Evolutionary conservation across 2,888 invertebrate genomes (phyloP), one percentile per base, ranked within the genome.

Genomic region (Hipparchia semele): DNA sequence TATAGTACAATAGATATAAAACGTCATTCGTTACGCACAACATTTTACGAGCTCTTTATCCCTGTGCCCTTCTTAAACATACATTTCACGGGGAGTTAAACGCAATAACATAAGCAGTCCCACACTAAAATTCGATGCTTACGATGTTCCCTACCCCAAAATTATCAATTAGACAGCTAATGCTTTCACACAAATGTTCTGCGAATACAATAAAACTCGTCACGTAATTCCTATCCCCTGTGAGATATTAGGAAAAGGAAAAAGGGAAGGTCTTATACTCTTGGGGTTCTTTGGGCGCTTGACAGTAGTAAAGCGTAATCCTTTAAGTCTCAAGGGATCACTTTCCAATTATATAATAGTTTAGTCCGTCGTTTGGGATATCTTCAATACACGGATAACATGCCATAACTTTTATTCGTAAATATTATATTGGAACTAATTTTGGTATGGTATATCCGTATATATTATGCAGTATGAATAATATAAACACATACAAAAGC

Each of bases 291-390:
- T 79, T 80, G 80, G 80, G 79, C 87, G 86, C 88, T 85, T 87
- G 90, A 87, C 89, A 88, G 87, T 83, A 84, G 87, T 89, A 87
- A 86, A 87, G 87, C 85, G 90, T 89, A 90, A 90, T 91, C 88
- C 89, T 87, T 84, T 87, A 86, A 87, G 87, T 85, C 85, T 84
- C 82, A 84, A 86, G 91, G 91, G 91, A 90, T 88, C 88, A 87
- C 81, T 86, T 83, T 79, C 80, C 81, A 82, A 83, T 84, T 82
- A 87, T 82, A 85, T 87, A 87, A 88, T 87, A 87, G 86, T 85
- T 83, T 85, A 84, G 80, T 81, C 81, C 77, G 81, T 77, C 83
- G 79, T 80, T 82, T 78, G 79, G 80, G 82, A 85, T 81, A 81
- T 85, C 80, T 81, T 76, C 76, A 71, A 78, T 80, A 80, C 80